A percentile compares a stretch with the other conserved stretches of the same genome.
These are phyloP conservation scores for Rhynchonycteris naso DNA, from an alignment of 2,797 vertebrate species.

Conservation along the genomic window DNA sequence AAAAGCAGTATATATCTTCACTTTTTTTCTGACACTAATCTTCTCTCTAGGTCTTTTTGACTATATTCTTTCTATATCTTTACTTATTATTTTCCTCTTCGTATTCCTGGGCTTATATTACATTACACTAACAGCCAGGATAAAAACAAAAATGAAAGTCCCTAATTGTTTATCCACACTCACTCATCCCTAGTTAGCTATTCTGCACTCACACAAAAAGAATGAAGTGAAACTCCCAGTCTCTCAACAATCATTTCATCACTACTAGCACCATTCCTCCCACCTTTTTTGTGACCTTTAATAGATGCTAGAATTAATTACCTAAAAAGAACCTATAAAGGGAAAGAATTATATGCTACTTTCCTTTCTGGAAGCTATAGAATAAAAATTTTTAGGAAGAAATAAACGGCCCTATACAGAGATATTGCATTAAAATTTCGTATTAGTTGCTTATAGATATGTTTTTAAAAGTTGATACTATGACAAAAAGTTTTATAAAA, in stretches of 20 bases:
- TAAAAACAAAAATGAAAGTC: background rate
- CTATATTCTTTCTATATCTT: background rate
- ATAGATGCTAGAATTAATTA: constrained; percentile 14
- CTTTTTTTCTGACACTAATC: background rate
- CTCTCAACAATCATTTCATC: background rate
- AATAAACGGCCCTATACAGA: background rate
- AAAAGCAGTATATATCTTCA: background rate
- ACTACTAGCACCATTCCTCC: background rate
- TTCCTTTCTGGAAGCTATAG: background rate
- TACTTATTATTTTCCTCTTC: background rate
- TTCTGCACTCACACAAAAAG: background rate
- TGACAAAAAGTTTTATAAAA: constrained; percentile 36
- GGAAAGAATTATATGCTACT: constrained; percentile 12
- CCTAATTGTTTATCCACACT: background rate
- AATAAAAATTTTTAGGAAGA: constrained; percentile 20
- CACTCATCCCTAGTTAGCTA: background rate
- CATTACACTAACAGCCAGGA: background rate
- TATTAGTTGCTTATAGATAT: background rate
- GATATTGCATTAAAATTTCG: background rate
- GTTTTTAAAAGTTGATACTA: background rate
- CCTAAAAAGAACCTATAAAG: constrained; percentile 35
- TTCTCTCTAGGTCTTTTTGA: background rate
- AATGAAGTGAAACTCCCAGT: background rate
- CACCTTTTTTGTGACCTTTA: background rate
- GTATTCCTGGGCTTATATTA: background rate